These are phyloP conservation scores for Cyanistes caeruleus DNA, from an alignment of 2,113 vertebrate genomes.

Conservation along the genomic window DNA sequence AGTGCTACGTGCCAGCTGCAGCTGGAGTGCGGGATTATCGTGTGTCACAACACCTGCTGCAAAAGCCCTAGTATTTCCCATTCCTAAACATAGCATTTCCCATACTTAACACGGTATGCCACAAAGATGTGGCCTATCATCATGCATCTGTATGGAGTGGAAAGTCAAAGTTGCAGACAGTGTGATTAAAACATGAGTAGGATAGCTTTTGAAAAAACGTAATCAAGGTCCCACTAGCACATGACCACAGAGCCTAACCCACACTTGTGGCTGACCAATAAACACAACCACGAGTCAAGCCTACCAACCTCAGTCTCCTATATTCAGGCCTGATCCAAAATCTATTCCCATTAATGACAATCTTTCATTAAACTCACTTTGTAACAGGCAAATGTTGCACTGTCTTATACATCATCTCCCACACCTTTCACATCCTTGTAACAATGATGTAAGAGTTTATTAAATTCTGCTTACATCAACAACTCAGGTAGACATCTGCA, in stretches of 20 bases:
- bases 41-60: neutral
- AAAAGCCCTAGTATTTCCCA: neutral
- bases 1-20: neutral
- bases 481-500: neutral
- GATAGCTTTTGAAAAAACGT: neutral
- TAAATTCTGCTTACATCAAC: neutral
- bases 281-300: neutral
- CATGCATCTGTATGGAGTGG: neutral
- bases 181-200: neutral
- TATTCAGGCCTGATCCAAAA: neutral
- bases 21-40: fast-evolving
- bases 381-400: neutral
- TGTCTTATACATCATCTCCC: neutral
- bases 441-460: neutral
- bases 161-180: neutral
- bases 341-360: neutral
- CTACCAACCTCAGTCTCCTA: neutral
- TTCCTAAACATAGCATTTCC: neutral
- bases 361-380: neutral
- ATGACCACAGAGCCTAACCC: neutral
- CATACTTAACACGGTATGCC: neutral
- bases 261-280: neutral
- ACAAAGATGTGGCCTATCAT: neutral
- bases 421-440: neutral
- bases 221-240: neutral